Evolutionary conservation across 2,113 vertebrate species (phyloP).

Genomic region (Orycteropus afer): DNA sequence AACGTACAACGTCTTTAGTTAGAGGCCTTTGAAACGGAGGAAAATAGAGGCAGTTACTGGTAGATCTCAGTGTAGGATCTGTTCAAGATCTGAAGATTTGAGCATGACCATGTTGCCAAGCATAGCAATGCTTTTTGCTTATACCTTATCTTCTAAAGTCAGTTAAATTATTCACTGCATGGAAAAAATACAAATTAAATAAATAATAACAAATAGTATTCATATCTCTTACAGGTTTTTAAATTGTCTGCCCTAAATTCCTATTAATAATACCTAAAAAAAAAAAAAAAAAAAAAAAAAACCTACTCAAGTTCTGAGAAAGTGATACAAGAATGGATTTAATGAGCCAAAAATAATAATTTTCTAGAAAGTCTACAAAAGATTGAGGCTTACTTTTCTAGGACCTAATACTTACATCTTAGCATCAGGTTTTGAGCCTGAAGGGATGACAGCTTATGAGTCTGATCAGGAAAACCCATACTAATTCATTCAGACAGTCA

Average conservation of each 20-base stretch:
- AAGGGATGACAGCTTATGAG: neutral
- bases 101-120: fast-evolving
- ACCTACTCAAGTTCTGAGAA: too few relatives aligned
- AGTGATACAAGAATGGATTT: neutral
- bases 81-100: neutral
- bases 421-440: neutral
- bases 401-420: neutral
- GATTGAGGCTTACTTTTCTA: neutral
- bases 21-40: neutral
- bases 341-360: neutral
- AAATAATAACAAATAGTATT: neutral
- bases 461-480: neutral
- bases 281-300: too few relatives aligned
- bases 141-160: neutral
- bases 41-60: neutral
- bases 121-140: neutral
- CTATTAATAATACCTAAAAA: too few relatives aligned
- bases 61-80: neutral
- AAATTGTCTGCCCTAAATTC: neutral
- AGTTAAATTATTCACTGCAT: neutral
- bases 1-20: neutral
- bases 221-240: neutral
- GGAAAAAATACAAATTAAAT: neutral
- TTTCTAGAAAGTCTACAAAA: neutral
- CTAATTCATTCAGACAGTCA: neutral